Evolutionary conservation across 2,113 vertebrate genomes (phyloP).

Genomic region (Crotalus tigris): DNA sequence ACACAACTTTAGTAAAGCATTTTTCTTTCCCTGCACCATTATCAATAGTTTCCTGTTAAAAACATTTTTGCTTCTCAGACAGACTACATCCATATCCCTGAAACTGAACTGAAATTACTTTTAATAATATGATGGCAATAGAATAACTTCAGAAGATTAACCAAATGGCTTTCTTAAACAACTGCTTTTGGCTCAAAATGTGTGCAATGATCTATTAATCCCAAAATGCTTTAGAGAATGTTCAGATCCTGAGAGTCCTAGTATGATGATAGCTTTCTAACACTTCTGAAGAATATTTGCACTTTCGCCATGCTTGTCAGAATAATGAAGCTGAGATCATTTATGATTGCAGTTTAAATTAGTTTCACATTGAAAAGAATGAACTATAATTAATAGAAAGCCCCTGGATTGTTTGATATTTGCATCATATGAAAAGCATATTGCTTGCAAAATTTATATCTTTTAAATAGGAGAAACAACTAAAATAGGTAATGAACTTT

Average conservation of each 20-base stretch:
- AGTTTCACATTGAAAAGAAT: neutral
- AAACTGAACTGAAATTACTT: neutral
- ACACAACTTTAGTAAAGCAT: neutral
- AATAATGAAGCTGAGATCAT: neutral
- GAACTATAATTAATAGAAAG: slow-evolving; percentile 6
- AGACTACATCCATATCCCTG: neutral
- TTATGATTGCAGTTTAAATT: neutral
- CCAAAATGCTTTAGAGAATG: neutral
- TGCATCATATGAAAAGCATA: neutral
- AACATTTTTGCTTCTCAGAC: neutral
- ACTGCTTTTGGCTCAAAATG: neutral
- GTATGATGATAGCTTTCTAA: neutral
- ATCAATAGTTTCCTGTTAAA: slow-evolving; percentile 1
- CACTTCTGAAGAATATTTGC: neutral
- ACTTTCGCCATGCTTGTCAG: neutral
- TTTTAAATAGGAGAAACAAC: neutral
- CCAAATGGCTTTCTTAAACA: slow-evolving; percentile 15
- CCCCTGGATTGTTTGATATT: neutral
- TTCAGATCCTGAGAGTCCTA: neutral
- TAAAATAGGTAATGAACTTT: neutral
- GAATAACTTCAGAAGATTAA: neutral
- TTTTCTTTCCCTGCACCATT: neutral
- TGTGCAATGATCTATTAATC: neutral
- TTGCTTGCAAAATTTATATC: neutral
- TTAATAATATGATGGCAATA: slow-evolving; percentile 4